Evolutionary conservation across 2,797 vertebrate species (phyloP), one percentile per base, ranked within the genome.

Genomic region (Vultur gryphus): DNA sequence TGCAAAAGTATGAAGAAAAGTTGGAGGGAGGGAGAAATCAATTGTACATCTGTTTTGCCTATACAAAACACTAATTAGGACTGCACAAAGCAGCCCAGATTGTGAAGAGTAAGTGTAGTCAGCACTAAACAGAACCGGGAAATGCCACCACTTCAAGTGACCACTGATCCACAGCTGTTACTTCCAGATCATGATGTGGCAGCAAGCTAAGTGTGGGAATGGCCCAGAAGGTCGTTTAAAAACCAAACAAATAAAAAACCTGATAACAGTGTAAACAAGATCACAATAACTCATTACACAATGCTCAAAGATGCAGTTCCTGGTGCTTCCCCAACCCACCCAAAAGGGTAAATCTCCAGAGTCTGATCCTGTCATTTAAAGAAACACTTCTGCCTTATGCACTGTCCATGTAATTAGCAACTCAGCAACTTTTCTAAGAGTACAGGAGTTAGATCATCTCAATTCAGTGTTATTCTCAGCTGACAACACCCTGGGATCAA

Each of bases 241-340:
- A 72, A 54, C 13, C 49, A 80, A 85, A 41, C 41, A 69, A 73
- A 62, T 7, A 48, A 77, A 55, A 21, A 26, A 10, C 11, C 21
- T 13, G 14, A 12, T 43, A 66, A 67, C 12, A 49, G 23, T 7
- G 7, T 57, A 65, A 92, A 66, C 23, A n/a, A 90, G 48, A 71
- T 43, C 31, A 67, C 25, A 57, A 1, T 26, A 94, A 67, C 17
- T 71, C 44, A 51, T 54, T 16, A 52, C 19, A 64, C 44, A 25
- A 7, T 14, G 19, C 16, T 61, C 21, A 57, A 43, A 96, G 37
- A 75, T 31, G 37, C 41, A 61, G 35, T 1, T 77, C 54, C n/a
- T 55, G 3, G 6, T 51, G 20, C 3, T 14, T 7, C 3, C 19
- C 4, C 5, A 9, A 33, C 12, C 23, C 4, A 9, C 13, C 55